Conservation (phyloP, 2,797 vertebrate genomes). For the Meda fulgida region DNA sequence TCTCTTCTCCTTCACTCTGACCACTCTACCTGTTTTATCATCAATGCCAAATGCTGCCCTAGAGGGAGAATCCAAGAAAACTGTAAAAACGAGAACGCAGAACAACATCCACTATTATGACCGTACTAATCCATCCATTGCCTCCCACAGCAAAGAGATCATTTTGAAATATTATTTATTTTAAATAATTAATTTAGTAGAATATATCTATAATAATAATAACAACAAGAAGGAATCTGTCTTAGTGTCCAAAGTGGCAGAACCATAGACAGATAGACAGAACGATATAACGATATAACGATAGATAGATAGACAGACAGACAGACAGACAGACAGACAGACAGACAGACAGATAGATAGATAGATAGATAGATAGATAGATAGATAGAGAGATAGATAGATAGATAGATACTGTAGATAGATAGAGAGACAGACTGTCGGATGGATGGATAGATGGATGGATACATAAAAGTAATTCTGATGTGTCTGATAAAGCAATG, state of each 20-base stretch:
- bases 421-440: neutral
- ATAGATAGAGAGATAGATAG: too few species aligned
- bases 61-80: constrained; percentile 27
- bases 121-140: neutral
- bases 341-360: too few species aligned
- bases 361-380: too few species aligned
- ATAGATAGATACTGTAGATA: too few species aligned
- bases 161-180: neutral
- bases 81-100: neutral
- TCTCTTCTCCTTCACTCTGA: constrained; percentile 18
- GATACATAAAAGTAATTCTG: neutral
- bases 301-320: too few species aligned
- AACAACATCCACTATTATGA: constrained; percentile 2
- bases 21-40: constrained; percentile 6
- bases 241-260: neutral
- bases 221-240: neutral
- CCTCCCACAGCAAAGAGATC: neutral
- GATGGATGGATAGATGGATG: too few species aligned
- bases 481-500: too few species aligned
- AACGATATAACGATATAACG: too few species aligned
- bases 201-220: neutral
- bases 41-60: constrained; percentile 13
- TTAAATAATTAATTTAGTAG: neutral
- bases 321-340: too few species aligned
- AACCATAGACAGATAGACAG: too few species aligned